Evolutionary conservation across 2,888 invertebrate genomes (phyloP).

Genomic region (Machimus atricapillus): DNA sequence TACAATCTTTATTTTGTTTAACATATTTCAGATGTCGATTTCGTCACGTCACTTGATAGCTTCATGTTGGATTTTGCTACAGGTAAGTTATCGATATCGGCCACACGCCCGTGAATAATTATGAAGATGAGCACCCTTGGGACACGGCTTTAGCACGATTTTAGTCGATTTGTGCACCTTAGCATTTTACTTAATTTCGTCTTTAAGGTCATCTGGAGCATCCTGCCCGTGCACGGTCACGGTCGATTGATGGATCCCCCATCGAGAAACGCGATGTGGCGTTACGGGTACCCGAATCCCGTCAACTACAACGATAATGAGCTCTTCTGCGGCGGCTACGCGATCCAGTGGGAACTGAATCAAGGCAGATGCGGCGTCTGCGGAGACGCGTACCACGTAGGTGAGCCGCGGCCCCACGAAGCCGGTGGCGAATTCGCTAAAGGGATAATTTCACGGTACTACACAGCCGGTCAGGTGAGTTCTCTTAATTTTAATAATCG

Average conservation of each 20-base stretch:
- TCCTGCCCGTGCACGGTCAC: slow-evolving; percentile 69
- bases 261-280: slow-evolving; percentile 93
- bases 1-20: neutral
- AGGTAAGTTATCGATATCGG: slow-evolving; percentile 38
- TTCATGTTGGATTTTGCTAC: slow-evolving; percentile 37
- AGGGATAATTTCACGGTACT: slow-evolving; percentile 82
- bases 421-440: slow-evolving; percentile 86
- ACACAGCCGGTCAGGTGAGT: slow-evolving; percentile 80
- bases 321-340: slow-evolving; percentile 90
- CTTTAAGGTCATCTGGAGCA: slow-evolving; percentile 41
- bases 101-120: slow-evolving; percentile 5
- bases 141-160: neutral
- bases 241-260: slow-evolving; percentile 93
- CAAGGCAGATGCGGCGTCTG: slow-evolving; percentile 87
- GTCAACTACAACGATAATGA: slow-evolving; percentile 95
- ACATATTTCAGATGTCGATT: slow-evolving; percentile 4
- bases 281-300: slow-evolving; percentile 92
- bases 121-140: neutral
- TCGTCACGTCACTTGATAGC: neutral
- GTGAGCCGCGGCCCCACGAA: slow-evolving; percentile 82
- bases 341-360: slow-evolving; percentile 89
- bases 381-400: slow-evolving; percentile 81
- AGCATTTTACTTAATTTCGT: neutral
- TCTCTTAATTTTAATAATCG: slow-evolving; percentile 4
- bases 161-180: neutral